Conservation (phyloP, 2,888 invertebrate species). For the Ophioninae sp. region DNA sequence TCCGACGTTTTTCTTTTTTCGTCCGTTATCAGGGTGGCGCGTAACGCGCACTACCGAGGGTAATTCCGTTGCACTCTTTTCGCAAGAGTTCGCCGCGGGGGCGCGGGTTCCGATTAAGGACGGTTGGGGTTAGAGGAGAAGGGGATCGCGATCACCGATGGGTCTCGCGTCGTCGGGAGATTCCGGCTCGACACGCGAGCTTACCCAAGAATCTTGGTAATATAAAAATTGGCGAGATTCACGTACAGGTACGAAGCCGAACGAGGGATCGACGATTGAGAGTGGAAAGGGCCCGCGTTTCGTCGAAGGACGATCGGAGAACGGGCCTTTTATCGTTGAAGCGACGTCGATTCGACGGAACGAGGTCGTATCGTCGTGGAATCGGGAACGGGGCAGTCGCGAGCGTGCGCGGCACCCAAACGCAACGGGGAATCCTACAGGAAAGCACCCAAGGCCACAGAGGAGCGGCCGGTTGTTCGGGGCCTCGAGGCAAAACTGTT, state of each 20-base stretch:
- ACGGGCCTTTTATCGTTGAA: background rate
- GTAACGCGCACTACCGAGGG: background rate
- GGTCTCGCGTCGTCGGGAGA: conserved; percentile 42
- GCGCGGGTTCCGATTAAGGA: conserved; percentile 50
- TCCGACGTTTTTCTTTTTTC: background rate
- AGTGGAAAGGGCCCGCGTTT: background rate
- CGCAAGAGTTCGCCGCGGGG: conserved; percentile 15
- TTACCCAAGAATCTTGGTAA: conserved; percentile 38
- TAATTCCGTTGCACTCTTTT: conserved; percentile 50
- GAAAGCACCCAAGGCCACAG: conserved; percentile 41
- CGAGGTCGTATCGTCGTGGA: conserved; percentile 33
- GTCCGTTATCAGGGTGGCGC: background rate
- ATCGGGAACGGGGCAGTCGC: conserved; percentile 39
- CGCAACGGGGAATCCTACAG: conserved; percentile 22
- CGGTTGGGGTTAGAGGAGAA: conserved; percentile 20
- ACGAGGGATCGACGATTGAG: background rate
- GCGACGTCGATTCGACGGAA: background rate
- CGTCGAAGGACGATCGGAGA: background rate
- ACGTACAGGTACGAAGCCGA: background rate
- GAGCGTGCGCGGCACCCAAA: conserved; percentile 11
- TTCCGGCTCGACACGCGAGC: conserved; percentile 56
- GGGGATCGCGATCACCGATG: conserved; percentile 45
- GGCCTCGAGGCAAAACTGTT: conserved; percentile 16
- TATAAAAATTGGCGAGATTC: conserved; percentile 38
- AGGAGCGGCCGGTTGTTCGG: conserved; percentile 44